These are phyloP conservation scores for Anthopleura sola DNA, from an alignment of 64 coral and sea anemone genomes.

Conservation along the genomic window DNA sequence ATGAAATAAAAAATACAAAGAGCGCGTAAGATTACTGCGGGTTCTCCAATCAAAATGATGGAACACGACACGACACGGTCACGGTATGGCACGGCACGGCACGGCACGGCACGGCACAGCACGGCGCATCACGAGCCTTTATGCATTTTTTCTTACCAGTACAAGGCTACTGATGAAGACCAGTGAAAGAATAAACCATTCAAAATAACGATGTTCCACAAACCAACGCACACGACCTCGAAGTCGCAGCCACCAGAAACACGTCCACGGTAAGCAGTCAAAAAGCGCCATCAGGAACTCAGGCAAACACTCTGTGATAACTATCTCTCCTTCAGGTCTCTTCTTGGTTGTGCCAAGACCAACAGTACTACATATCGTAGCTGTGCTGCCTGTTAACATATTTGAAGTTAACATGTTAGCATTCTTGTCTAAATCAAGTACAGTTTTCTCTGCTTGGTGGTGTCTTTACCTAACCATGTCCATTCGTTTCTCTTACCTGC, in stretches of 20 bases:
- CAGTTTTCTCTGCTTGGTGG: too few species aligned
- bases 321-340: background rate
- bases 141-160: conserved; percentile 37
- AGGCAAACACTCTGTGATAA: conserved; percentile 22
- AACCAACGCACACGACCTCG: conserved; percentile 63
- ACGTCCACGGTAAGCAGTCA: conserved; percentile 17
- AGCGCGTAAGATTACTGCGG: background rate
- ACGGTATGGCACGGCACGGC: too few species aligned
- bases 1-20: background rate
- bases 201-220: conserved; percentile 81
- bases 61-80: too few species aligned
- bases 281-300: conserved; percentile 10
- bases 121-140: background rate
- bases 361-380: background rate
- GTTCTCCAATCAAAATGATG: too few species aligned
- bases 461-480: background rate
- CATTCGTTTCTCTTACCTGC: background rate
- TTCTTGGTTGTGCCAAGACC: background rate
- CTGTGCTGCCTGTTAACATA: background rate
- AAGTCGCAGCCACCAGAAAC: conserved; percentile 58
- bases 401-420: background rate
- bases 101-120: too few species aligned
- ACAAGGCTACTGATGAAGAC: conserved; percentile 76
- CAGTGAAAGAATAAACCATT: conserved; percentile 85
- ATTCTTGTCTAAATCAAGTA: too few species aligned